Percentiles rank a stretch among this genome's conserved stretches.
phyloP scores from a whole-genome alignment of 2,113 vertebrate species.

The Clarias magur region DNA sequence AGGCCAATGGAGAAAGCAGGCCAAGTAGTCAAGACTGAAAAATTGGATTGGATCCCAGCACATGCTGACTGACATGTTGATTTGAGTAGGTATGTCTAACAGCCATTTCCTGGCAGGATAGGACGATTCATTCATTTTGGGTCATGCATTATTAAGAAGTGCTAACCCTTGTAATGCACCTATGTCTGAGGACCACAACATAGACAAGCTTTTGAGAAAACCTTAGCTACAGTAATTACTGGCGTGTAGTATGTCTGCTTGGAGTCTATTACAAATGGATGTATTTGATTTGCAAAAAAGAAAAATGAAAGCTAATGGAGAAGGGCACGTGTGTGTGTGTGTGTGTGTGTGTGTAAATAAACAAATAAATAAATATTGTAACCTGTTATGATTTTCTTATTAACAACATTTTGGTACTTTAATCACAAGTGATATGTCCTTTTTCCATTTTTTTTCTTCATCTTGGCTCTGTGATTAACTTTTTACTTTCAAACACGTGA shows the following conservation, averaged over 20 bases:
- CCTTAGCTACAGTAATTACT: not conserved
- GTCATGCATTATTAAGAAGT: slow-evolving; percentile 3
- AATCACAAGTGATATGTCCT: not conserved
- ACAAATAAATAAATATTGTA: not conserved
- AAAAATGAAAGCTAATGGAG: not conserved
- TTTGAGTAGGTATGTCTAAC: not conserved
- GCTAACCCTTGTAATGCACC: not conserved
- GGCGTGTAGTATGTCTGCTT: not conserved
- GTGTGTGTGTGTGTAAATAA: not conserved
- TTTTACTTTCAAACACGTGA: not conserved
- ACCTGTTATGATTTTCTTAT: not conserved
- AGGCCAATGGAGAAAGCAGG: not conserved
- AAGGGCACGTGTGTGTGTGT: not conserved
- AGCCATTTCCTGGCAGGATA: not conserved
- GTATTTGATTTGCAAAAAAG: slow-evolving; percentile 1
- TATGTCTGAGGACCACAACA: not conserved
- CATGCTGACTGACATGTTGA: not conserved
- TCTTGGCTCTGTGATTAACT: not conserved
- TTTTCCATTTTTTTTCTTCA: not conserved
- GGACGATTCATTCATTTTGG: not conserved
- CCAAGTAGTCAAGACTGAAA: not conserved
- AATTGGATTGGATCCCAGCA: not conserved
- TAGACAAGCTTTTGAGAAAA: not conserved
- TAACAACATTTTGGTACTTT: not conserved
- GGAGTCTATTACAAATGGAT: not conserved